A percentile compares a stretch with the other conserved stretches of the same genome.
Conservation (phyloP, 2,113 vertebrate species). For the Dipodomys ordii region DNA sequence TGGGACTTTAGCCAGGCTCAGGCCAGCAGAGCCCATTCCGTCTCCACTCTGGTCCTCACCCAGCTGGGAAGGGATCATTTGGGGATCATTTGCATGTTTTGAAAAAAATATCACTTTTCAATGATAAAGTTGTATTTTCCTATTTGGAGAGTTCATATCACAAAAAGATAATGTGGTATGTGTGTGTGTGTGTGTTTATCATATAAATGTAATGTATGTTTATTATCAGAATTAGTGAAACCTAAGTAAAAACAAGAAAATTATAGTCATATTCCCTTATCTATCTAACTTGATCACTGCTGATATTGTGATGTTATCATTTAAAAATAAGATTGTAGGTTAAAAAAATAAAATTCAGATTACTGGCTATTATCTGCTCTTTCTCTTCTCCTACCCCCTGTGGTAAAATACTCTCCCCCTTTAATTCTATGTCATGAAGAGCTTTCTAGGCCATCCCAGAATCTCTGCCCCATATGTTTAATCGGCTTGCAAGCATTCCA, state of each 20-base stretch:
- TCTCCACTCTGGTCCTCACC: not conserved
- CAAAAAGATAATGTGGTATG: constrained; percentile 3
- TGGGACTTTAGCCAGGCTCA: not conserved
- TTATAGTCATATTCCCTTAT: constrained; percentile 10
- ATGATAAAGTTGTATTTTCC: constrained; percentile 23
- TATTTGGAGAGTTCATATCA: constrained; percentile 41
- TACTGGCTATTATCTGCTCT: not conserved
- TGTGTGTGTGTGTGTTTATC: constrained; percentile 48
- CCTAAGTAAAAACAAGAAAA: constrained; percentile 43
- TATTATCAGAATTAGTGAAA: constrained; percentile 52
- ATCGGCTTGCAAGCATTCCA: not conserved
- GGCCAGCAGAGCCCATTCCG: not conserved
- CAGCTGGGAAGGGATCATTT: constrained; percentile 16
- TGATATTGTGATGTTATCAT: not conserved
- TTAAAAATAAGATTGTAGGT: not conserved
- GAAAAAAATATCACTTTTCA: constrained; percentile 48
- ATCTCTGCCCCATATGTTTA: not conserved
- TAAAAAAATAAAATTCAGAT: not conserved
- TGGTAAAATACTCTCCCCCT: not conserved
- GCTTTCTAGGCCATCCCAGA: not conserved
- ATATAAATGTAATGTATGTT: constrained; percentile 49
- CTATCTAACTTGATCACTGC: not conserved
- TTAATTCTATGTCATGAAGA: not conserved
- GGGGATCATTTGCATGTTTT: constrained; percentile 41
- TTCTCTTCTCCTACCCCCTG: not conserved